These are phyloP conservation scores for Diadumene lineata DNA, from an alignment of 92 coral and sea anemone species.

Conservation along the genomic window DNA sequence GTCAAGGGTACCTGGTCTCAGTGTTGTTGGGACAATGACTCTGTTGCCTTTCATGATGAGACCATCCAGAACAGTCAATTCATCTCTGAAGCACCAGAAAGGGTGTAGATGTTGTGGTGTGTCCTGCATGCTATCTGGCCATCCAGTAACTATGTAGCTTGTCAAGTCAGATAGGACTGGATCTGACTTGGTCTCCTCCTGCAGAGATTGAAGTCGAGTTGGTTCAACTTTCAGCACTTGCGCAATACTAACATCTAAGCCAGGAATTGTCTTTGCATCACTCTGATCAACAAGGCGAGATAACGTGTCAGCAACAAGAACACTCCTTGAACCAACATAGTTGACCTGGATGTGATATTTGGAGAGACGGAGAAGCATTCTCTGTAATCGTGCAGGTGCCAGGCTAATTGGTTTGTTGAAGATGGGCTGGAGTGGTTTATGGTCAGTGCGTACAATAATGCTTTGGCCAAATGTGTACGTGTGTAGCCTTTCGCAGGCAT, in stretches of 20 bases:
- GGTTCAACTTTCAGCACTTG: no score
- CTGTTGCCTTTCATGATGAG: conserved; percentile 49
- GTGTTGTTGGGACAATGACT: conserved; percentile 34
- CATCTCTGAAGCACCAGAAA: conserved; percentile 53
- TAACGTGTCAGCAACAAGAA: conserved; percentile 52
- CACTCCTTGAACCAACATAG: conserved; percentile 48
- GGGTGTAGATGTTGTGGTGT: conserved; percentile 47
- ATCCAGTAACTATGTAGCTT: conserved; percentile 59
- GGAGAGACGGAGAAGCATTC: conserved; percentile 54
- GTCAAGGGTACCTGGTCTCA: conserved; percentile 54
- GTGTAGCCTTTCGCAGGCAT: conserved; percentile 56
- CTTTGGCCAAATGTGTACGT: conserved; percentile 58
- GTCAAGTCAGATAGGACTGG: conserved; percentile 10
- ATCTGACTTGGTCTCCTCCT: conserved; percentile 30
- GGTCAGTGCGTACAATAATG: conserved; percentile 54
- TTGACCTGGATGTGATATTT: conserved; percentile 50
- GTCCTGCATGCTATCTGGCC: conserved; percentile 38
- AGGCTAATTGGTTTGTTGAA: conserved; percentile 56
- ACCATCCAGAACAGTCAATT: conserved; percentile 55
- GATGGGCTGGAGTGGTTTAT: conserved; percentile 38
- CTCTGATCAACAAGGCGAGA: conserved; percentile 44
- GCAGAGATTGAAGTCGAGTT: conserved; percentile 47
- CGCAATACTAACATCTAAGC: no score
- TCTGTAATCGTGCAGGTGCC: conserved; percentile 56
- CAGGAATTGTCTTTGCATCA: conserved; percentile 39